Conservation (phyloP, 2,797 vertebrate genomes). For the Bovichtus variegatus region DNA sequence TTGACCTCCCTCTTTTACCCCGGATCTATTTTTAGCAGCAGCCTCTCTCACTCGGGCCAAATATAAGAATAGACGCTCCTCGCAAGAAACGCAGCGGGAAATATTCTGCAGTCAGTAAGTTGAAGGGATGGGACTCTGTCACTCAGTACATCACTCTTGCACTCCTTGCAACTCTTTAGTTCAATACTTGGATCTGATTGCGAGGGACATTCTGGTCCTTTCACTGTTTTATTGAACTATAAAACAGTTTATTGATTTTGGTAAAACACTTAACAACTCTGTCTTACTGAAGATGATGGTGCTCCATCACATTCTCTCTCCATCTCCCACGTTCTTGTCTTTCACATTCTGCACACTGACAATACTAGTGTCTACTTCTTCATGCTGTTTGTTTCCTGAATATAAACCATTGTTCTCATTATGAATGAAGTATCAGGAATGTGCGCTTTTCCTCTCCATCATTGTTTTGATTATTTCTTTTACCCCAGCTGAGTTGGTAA, state of each 20-base stretch:
- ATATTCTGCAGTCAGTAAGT: conserved; percentile 42
- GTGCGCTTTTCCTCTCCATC: neutral
- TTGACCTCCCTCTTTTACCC: conserved; percentile 75
- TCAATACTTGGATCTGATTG: conserved; percentile 7
- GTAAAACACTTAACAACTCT: conserved; percentile 6
- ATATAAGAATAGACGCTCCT: conserved; percentile 70
- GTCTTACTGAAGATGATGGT: neutral
- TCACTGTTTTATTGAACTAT: conserved; percentile 4
- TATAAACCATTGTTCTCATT: neutral
- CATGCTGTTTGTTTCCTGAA: neutral
- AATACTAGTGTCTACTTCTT: neutral
- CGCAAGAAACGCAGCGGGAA: conserved; percentile 53
- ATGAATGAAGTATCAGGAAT: neutral
- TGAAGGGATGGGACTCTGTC: neutral
- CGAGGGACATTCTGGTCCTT: neutral
- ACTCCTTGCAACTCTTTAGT: neutral
- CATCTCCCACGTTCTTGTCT: neutral
- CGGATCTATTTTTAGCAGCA: conserved; percentile 82
- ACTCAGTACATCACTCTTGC: neutral
- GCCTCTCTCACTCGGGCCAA: conserved; percentile 58
- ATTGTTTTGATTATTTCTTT: neutral
- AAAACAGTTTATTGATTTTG: neutral
- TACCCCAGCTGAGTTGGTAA: neutral
- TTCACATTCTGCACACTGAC: neutral
- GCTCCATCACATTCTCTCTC: neutral